These are phyloP conservation scores for Nephila pilipes DNA, from an alignment of 1,140 invertebrate genomes.

Conservation along the genomic window DNA sequence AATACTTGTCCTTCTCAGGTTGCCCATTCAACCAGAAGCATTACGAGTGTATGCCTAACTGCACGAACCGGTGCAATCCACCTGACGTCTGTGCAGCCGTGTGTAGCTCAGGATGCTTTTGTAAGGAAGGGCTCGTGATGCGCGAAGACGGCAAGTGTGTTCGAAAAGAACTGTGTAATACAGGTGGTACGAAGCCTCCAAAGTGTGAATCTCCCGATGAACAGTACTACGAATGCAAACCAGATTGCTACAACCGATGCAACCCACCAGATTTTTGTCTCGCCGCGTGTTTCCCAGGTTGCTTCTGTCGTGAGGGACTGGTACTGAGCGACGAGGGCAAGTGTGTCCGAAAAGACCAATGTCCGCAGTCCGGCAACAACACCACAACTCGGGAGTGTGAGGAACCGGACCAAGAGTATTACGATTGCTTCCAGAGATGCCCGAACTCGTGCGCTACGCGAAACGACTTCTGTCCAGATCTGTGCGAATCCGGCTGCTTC, in stretches of 20 bases:
- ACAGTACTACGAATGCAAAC: constrained; percentile 8
- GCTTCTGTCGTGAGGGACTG: constrained; percentile 47
- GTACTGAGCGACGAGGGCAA: background rate
- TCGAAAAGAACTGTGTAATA: background rate
- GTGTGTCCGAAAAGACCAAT: background rate
- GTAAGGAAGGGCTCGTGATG: constrained; percentile 24
- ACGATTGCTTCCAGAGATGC: constrained; percentile 29
- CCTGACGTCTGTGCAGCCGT: background rate
- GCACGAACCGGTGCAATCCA: constrained; percentile 18
- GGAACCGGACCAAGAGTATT: background rate
- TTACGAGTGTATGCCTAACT: constrained; percentile 38
- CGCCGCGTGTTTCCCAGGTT: constrained; percentile 18
- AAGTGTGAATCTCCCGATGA: background rate
- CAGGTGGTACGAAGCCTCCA: too few relatives aligned
- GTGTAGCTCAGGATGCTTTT: constrained; percentile 56
- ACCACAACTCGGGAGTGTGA: background rate
- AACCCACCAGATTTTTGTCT: background rate
- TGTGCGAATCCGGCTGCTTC: constrained; percentile 51
- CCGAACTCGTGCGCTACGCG: background rate
- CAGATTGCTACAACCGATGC: constrained; percentile 19
- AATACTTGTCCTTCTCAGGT: background rate
- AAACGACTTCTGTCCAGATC: background rate
- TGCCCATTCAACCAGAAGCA: constrained; percentile 17
- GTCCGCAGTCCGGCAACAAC: background rate
- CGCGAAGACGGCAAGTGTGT: constrained; percentile 48